Evolutionary conservation across 2,113 vertebrate species (phyloP), one percentile per base, ranked within the genome.

Genomic region (Chionis minor): DNA sequence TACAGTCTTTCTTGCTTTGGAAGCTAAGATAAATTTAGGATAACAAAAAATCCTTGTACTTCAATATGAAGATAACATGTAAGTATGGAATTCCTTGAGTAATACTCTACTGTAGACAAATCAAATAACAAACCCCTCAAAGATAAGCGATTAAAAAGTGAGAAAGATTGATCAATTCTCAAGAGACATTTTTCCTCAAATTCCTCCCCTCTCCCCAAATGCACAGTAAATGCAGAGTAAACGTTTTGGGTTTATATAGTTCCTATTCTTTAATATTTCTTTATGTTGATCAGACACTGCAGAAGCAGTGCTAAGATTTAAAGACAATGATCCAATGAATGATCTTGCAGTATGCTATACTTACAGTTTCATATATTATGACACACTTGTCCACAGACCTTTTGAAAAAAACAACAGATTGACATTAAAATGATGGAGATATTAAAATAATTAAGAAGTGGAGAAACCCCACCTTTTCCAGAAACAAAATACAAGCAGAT

Each of bases 321-420:
- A 61, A 79, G 55, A 52, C 66, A 85, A 45, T 23, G 23, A 6
- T 15, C 9, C 20, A 63, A 4, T 8, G 14, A 45, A 87, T 3
- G 7, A 21, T 52, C 33, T 14, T 73, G 79, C 14, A 90, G 59
- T 79, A 7, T 58, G 17, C 93, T 66, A 59, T 97, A 99, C 99
- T 99, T 97, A 99, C 99, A 38, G 93, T 97, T 87, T 99, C 98
- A 88, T 98, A 97, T 77, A 99, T 85, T 49, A 98, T 97, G 67
- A 99, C 98, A 24, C 97, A 98, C 95, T 99, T 99, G 98, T 99
- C 99, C 97, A 99, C 98, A 49, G 99, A 99, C 38, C 99, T 99
- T 97, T 88, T 61, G 94, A 97, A 97, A 92, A 93, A 92, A 96
- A 96, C 70, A 80, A 24, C 74, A 95, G 66, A 94, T 4, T 8